Conservation (phyloP, 2,888 invertebrate genomes). For the Cheilosia urbana region DNA sequence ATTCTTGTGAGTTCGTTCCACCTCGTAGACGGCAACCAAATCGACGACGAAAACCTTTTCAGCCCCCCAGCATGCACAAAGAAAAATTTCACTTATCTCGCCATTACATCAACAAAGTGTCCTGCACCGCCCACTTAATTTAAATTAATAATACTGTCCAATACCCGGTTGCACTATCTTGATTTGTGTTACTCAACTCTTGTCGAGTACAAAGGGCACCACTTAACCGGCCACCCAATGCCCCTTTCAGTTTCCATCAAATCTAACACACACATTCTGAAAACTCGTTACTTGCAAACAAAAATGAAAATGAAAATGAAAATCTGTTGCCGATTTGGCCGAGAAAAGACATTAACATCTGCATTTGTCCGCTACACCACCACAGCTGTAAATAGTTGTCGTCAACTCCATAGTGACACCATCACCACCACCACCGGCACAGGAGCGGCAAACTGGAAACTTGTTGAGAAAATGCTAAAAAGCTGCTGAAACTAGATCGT, state of each 20-base stretch:
- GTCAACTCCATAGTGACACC: not conserved
- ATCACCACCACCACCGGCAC: not conserved
- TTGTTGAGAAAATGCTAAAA: slow-evolving; percentile 14
- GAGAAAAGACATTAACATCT: slow-evolving; percentile 41
- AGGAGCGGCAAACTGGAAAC: not conserved
- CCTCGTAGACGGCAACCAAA: too few species aligned
- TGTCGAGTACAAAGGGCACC: slow-evolving; percentile 34
- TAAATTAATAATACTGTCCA: not conserved
- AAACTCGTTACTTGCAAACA: slow-evolving; percentile 25
- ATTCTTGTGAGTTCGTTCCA: too few species aligned
- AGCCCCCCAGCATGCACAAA: too few species aligned
- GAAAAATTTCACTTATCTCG: not conserved
- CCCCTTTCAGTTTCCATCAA: slow-evolving; percentile 37
- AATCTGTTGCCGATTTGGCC: slow-evolving; percentile 7
- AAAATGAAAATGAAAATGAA: too few species aligned
- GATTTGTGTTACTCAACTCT: not conserved
- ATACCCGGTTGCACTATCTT: not conserved
- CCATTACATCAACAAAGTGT: not conserved
- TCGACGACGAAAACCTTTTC: too few species aligned
- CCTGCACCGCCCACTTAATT: slow-evolving; percentile 1
- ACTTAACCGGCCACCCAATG: slow-evolving; percentile 8
- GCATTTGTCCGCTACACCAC: slow-evolving; percentile 24
- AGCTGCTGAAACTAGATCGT: slow-evolving; percentile 62
- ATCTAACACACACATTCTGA: slow-evolving; percentile 19
- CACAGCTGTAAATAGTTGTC: too few species aligned